Evolutionary conservation across 2,888 invertebrate species (phyloP).

Genomic region (Trachelus tabidus): DNA sequence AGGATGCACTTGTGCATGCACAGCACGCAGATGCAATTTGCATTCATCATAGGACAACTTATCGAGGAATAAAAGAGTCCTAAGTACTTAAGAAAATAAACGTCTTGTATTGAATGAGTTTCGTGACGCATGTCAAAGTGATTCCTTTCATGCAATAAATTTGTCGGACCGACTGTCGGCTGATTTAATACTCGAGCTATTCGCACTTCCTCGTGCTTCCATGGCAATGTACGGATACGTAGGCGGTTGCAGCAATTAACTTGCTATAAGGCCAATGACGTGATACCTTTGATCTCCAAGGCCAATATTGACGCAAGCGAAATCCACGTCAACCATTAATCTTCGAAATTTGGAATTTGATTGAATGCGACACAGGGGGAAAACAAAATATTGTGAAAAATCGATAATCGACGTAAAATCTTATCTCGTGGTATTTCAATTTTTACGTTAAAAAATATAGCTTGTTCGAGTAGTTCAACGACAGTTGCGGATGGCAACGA

Average conservation of each 20-base stretch:
- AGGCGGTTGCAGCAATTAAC: not conserved
- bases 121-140: not conserved
- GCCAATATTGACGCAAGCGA: conserved; percentile 3
- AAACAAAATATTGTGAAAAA: not conserved
- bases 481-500: not conserved
- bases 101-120: not conserved
- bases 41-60: not conserved
- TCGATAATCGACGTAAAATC: not conserved
- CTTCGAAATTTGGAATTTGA: not conserved
- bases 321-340: not conserved
- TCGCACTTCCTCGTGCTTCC: not conserved
- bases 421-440: not conserved
- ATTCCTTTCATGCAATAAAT: not conserved
- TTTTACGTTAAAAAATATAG: not conserved
- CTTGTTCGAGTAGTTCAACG: not conserved
- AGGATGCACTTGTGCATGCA: not conserved
- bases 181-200: not conserved
- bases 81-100: not conserved
- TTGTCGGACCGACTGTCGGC: not conserved
- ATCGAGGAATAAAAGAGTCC: not conserved
- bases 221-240: not conserved
- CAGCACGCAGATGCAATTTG: not conserved
- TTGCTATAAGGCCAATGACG: not conserved
- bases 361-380: not conserved
- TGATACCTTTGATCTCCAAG: not conserved